These are phyloP conservation scores for Cryptoblepharus egeriae DNA, from an alignment of 2,797 vertebrate genomes.

Conservation along the genomic window DNA sequence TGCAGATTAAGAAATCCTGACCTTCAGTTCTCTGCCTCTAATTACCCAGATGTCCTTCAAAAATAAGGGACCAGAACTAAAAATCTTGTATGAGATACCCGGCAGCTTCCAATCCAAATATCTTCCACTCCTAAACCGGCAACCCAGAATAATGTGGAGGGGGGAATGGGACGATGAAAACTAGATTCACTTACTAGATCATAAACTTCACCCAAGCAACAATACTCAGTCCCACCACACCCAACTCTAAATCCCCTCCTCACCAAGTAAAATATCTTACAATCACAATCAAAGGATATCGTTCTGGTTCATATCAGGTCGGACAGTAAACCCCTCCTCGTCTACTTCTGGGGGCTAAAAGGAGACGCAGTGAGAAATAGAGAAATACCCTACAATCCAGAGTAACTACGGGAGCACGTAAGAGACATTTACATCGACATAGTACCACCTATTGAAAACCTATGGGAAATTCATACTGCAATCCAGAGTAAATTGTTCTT, in stretches of 20 bases:
- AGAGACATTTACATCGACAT: too few species aligned
- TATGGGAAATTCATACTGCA: too few species aligned
- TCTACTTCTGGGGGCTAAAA: constrained; percentile 90
- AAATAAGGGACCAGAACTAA: background rate
- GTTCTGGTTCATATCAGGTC: constrained; percentile 82
- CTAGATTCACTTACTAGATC: too few species aligned
- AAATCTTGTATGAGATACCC: background rate
- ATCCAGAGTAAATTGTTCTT: too few species aligned
- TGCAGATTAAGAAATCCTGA: background rate
- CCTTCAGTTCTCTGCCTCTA: background rate
- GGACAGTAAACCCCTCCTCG: constrained; percentile 93
- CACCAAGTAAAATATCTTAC: too few species aligned
- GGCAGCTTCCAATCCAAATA: background rate
- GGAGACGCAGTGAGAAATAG: background rate
- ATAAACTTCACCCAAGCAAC: too few species aligned
- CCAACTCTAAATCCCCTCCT: background rate
- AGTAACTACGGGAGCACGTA: too few species aligned
- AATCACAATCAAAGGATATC: constrained; percentile 85
- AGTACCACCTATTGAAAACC: too few species aligned
- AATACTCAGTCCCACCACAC: background rate
- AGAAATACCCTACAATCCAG: too few species aligned
- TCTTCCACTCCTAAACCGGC: background rate
- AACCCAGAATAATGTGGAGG: background rate
- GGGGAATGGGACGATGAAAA: too few species aligned
- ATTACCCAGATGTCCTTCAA: too few species aligned